A percentile compares a stretch with the other conserved stretches of the same genome.
phyloP scores from a whole-genome alignment of 1,140 invertebrate genomes.

The Pararge aegeria region DNA sequence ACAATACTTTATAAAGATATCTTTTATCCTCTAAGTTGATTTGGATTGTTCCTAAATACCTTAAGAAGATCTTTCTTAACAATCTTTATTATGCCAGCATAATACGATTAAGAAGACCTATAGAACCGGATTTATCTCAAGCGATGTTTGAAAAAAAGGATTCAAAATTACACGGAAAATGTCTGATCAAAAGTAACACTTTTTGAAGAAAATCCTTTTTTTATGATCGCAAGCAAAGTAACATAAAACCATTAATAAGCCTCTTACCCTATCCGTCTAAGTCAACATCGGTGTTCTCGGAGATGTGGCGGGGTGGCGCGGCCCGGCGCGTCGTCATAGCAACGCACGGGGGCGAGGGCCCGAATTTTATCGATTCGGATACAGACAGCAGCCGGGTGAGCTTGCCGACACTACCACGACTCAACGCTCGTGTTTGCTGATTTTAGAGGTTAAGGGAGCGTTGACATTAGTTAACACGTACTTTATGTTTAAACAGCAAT shows the following conservation, averaged over 20 bases:
- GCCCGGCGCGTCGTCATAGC: constrained; percentile 59
- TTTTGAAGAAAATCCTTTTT: constrained; percentile 28
- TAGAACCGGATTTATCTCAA: too few relatives aligned
- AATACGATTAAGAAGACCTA: too few relatives aligned
- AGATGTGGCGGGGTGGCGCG: constrained; percentile 52
- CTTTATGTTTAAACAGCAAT: constrained; percentile 50
- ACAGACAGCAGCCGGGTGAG: constrained; percentile 71
- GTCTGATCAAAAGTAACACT: constrained; percentile 11
- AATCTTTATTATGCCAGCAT: too few relatives aligned
- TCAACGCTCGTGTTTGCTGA: constrained; percentile 72
- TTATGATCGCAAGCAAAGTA: constrained; percentile 49
- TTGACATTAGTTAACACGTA: constrained; percentile 63
- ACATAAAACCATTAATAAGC: constrained; percentile 78
- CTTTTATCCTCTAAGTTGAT: not conserved
- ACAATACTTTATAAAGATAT: not conserved
- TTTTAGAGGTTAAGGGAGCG: constrained; percentile 69
- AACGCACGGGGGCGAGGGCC: constrained; percentile 69
- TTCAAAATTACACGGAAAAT: constrained; percentile 1
- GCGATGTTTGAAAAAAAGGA: not conserved
- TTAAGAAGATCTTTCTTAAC: too few relatives aligned
- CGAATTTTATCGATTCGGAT: constrained; percentile 78
- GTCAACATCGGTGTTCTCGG: constrained; percentile 73
- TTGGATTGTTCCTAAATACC: not conserved
- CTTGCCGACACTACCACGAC: constrained; percentile 69
- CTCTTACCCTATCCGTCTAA: constrained; percentile 79